phyloP scores from a whole-genome alignment of 2,888 invertebrate genomes.

The Spodoptera picta region DNA sequence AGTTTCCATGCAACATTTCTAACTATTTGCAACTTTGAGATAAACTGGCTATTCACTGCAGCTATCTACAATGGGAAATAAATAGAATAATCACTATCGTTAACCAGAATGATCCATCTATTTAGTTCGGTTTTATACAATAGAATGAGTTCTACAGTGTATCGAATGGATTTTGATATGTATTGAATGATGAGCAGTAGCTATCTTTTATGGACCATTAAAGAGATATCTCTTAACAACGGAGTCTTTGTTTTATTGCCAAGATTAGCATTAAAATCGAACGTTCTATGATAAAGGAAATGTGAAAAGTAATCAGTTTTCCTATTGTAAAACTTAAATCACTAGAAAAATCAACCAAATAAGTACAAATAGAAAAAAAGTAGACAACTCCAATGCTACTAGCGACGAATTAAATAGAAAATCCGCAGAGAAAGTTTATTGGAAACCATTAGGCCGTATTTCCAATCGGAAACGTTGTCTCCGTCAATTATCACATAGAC shows the following conservation, averaged over 20 bases:
- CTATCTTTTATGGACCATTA: no score
- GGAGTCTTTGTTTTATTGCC: no score
- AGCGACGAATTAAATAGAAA: slow-evolving; percentile 20
- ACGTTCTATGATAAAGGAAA: no score
- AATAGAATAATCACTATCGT: slow-evolving; percentile 25
- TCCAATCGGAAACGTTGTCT: slow-evolving; percentile 27
- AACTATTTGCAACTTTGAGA: slow-evolving; percentile 36
- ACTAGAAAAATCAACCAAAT: neutral
- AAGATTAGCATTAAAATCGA: no score
- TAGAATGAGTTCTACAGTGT: slow-evolving; percentile 10
- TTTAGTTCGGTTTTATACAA: slow-evolving; percentile 15
- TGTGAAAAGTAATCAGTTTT: no score
- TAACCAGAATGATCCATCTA: slow-evolving; percentile 14
- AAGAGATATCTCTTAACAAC: no score
- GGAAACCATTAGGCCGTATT: slow-evolving; percentile 24
- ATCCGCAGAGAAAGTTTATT: slow-evolving; percentile 22
- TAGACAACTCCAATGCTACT: slow-evolving; percentile 1
- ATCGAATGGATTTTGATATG: slow-evolving; percentile 7
- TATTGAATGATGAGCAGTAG: neutral
- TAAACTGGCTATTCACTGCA: slow-evolving; percentile 27
- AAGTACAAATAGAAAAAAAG: slow-evolving; percentile 9
- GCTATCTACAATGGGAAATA: slow-evolving; percentile 19
- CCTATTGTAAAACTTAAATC: no score
- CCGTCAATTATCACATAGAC: slow-evolving; percentile 33
- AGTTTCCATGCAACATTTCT: slow-evolving; percentile 27